Evolutionary conservation across 2,113 vertebrate genomes (phyloP).

Genomic region (Oreocharis arfaki): DNA sequence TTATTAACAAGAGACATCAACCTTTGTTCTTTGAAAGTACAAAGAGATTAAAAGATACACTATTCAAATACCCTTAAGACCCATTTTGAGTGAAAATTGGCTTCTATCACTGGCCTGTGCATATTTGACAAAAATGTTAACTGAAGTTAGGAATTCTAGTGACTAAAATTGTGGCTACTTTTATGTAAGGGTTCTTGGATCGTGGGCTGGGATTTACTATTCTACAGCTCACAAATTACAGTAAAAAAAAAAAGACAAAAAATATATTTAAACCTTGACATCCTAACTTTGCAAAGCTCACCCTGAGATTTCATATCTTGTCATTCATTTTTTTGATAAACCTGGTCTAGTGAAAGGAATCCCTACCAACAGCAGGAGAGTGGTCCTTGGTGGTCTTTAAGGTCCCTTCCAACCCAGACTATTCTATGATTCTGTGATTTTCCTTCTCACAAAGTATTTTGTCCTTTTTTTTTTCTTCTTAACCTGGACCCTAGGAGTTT

Average conservation of each 20-base stretch:
- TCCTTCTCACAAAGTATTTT: neutral
- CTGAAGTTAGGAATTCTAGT: neutral
- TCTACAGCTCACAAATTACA: neutral
- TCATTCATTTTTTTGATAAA: rapidly evolving
- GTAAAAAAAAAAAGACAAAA: neutral
- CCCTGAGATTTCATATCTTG: neutral
- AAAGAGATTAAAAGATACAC: neutral
- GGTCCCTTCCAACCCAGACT: neutral
- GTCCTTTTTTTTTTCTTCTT: neutral
- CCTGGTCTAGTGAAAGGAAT: neutral
- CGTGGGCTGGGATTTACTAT: neutral
- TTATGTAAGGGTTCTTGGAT: neutral
- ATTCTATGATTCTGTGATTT: neutral
- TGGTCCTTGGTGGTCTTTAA: neutral
- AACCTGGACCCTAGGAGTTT: neutral
- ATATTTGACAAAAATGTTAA: neutral
- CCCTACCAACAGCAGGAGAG: neutral
- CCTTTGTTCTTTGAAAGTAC: neutral
- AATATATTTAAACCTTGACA: neutral
- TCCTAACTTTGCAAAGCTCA: neutral
- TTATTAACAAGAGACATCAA: neutral
- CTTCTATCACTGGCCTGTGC: neutral
- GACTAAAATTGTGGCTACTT: neutral
- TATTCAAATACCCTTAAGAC: neutral
- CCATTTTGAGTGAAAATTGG: neutral